phyloP scores from a whole-genome alignment of 2,797 vertebrate genomes.

The Triplophysa bombifrons region DNA sequence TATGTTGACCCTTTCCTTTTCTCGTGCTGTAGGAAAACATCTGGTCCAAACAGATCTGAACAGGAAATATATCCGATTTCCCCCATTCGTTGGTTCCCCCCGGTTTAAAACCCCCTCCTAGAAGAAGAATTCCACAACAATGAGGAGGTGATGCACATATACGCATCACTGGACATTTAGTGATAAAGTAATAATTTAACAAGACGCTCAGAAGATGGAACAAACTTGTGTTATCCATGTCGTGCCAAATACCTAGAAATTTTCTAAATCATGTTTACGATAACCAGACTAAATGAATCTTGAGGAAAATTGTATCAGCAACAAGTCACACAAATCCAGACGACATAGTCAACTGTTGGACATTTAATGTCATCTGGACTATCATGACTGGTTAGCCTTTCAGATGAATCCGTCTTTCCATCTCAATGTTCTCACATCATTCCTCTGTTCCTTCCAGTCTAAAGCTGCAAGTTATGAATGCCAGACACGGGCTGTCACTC shows the following conservation, averaged over 20 bases:
- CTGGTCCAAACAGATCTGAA: conserved; percentile 2
- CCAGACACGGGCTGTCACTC: not conserved
- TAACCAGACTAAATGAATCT: not conserved
- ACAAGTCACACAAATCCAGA: not conserved
- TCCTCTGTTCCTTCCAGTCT: conserved; percentile 17
- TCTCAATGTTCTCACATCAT: not conserved
- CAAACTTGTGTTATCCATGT: too few species aligned
- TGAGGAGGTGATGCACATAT: not conserved
- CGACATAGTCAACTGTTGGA: not conserved
- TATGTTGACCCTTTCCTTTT: conserved; percentile 49
- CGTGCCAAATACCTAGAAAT: too few species aligned
- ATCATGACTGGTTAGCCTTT: conserved; percentile 1
- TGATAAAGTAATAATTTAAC: too few species aligned
- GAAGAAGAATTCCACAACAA: not conserved
- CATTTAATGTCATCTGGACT: not conserved
- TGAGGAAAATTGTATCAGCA: not conserved
- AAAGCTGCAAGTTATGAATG: not conserved
- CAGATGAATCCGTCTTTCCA: conserved; percentile 8
- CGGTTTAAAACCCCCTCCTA: not conserved
- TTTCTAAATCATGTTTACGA: too few species aligned
- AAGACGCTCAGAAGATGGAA: too few species aligned
- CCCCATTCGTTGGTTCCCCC: not conserved
- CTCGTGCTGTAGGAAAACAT: conserved; percentile 35
- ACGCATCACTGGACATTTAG: not conserved
- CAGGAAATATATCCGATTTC: conserved; percentile 44